Conservation (phyloP, 1,140 invertebrate species). For the Triops cancriformis region DNA sequence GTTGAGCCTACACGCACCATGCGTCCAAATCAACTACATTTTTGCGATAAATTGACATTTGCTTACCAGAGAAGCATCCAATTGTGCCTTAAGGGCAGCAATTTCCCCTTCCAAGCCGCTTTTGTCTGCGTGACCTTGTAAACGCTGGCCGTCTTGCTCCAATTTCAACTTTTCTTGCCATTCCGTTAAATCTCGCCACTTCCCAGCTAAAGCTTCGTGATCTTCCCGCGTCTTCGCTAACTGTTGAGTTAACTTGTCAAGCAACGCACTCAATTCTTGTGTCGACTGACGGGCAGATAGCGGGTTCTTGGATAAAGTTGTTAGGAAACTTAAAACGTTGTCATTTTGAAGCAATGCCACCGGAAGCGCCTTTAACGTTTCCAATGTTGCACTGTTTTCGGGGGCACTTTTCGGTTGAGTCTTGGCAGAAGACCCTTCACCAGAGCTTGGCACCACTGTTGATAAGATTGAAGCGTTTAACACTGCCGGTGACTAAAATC, state of each 20-base stretch:
- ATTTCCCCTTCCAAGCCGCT: background rate
- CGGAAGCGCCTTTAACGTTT: background rate
- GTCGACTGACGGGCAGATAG: background rate
- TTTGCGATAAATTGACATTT: background rate
- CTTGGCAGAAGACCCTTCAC: background rate
- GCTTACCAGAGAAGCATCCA: background rate
- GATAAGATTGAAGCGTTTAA: background rate
- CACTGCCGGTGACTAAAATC: no score
- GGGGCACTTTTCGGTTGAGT: background rate
- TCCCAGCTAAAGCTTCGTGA: background rate
- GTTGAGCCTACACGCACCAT: background rate
- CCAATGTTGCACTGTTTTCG: background rate
- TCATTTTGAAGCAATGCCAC: background rate
- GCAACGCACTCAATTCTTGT: background rate
- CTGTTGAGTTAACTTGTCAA: background rate
- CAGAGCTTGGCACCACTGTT: background rate
- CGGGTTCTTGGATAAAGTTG: background rate
- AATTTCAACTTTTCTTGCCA: background rate
- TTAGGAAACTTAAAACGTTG: background rate
- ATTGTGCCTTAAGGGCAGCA: background rate
- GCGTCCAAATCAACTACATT: background rate
- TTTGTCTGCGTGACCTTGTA: background rate
- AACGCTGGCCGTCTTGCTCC: background rate
- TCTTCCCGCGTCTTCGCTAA: background rate
- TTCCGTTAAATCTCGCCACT: background rate